Base-by-base conservation (phyloP, 1,140 invertebrate species). In the Apis florea region DNA sequence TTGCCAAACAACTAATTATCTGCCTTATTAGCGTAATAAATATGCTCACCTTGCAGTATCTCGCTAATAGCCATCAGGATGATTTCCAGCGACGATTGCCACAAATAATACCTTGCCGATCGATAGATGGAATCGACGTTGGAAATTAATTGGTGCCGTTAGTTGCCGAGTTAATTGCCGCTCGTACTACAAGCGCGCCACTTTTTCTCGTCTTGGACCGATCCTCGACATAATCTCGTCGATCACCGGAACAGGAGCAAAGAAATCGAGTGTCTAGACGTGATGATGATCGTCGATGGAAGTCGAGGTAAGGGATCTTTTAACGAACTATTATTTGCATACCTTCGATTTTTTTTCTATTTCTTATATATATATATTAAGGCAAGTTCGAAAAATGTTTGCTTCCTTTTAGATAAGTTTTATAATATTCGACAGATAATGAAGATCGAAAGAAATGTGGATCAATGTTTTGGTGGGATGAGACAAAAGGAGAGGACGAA, bases 171-270 rank as follows among this genome's bases (percentile, higher is more conserved):
- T 61, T 61, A 61, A 61, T 61, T 61, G 59, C 59, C n/a, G 59
- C 8, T 61, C 59, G 24, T 61, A 26, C n/a, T 13, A 26, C 59
- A 13, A 61, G n/a, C n/a, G 15, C 59, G 24, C 24, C n/a, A 61
- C n/a, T 61, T 61, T 61, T 61, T 61, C 59, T 61, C 59, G 1
- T 24, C n/a, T 6, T 13, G n/a, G 0, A 26, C n/a, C 58, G 58
- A 59, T 59, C 13, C 58, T 59, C 58, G n/a, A 24, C n/a, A 61
- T 61, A 61, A 61, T 61, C 59, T 61, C 59, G 59, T 24, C 59
- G 59, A 61, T 61, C 59, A 61, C 59, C 8, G 13, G 59, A 61
- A 15, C 5, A 26, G 6, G n/a, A 24, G 59, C 24, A 26, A 26
- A 61, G 59, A 61, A 26, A 61, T 6, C 59, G 6, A 61, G 24